Percentiles rank a stretch among this genome's conserved stretches.
Evolutionary conservation across 2,888 invertebrate genomes (phyloP).

Genomic region (Microctonus hyperodae): DNA sequence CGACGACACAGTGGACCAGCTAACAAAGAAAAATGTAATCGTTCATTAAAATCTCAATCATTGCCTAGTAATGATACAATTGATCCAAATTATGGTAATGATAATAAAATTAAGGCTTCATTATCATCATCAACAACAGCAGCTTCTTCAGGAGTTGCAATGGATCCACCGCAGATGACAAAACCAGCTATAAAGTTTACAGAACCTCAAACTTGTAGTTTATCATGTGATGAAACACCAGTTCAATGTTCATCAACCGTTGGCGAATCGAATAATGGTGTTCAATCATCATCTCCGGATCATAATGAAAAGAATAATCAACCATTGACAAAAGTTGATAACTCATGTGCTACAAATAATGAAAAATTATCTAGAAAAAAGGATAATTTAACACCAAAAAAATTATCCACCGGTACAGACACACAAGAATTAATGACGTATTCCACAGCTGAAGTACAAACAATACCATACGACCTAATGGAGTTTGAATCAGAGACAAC

Average conservation of each 20-base stretch:
- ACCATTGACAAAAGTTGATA: neutral
- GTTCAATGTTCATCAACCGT: neutral
- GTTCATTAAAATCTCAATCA: conserved; percentile 42
- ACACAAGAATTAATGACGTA: conserved; percentile 54
- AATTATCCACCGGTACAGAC: conserved; percentile 54
- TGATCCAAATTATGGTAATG: conserved; percentile 31
- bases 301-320: conserved; percentile 3
- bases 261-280: conserved; percentile 1
- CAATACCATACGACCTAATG: conserved; percentile 49
- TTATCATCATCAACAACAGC: too few relatives aligned
- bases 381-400: conserved; percentile 30
- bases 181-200: conserved; percentile 37
- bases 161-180: conserved; percentile 47
- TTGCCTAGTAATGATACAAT: neutral
- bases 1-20: conserved; percentile 49
- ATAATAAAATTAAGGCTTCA: conserved; percentile 52
- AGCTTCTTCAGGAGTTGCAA: too few relatives aligned
- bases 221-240: neutral
- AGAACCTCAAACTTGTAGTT: conserved; percentile 38
- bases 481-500: conserved; percentile 51
- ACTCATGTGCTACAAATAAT: conserved; percentile 24
- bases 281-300: neutral
- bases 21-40: conserved; percentile 54
- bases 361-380: neutral
- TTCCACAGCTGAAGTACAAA: conserved; percentile 57